Evolutionary conservation across 2,797 vertebrate genomes (phyloP).

Genomic region (Borostomias antarcticus): DNA sequence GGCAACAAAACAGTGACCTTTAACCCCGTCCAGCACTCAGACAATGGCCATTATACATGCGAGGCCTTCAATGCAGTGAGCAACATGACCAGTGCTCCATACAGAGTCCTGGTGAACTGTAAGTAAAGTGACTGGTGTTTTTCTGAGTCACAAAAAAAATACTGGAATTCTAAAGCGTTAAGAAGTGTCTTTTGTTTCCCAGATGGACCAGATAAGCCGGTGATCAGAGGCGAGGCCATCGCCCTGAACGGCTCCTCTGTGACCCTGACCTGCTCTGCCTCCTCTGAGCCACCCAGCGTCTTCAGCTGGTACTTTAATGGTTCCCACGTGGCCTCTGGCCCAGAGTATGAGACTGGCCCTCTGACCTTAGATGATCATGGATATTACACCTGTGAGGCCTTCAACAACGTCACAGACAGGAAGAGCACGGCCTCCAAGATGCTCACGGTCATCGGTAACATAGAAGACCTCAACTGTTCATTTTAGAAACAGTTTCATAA

Average conservation of each 20-base stretch:
- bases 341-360: conserved; percentile 38
- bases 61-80: conserved; percentile 32
- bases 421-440: conserved; percentile 45
- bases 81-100: background rate
- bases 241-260: conserved; percentile 50
- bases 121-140: background rate
- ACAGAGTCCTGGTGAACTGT: background rate
- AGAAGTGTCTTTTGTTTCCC: background rate
- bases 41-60: conserved; percentile 41
- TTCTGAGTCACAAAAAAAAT: conserved; percentile 15
- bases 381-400: conserved; percentile 60
- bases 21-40: conserved; percentile 32
- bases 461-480: conserved; percentile 50
- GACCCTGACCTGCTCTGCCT: conserved; percentile 54
- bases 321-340: conserved; percentile 24
- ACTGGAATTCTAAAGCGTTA: conserved; percentile 26
- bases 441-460: conserved; percentile 56
- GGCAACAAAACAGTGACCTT: conserved; percentile 43
- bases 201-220: background rate
- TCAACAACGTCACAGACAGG: conserved; percentile 58
- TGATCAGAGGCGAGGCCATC: background rate
- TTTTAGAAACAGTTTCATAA: background rate
- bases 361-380: conserved; percentile 49
- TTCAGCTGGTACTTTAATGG: conserved; percentile 35
- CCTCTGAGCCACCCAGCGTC: conserved; percentile 59